Base-by-base conservation (phyloP, 2,888 invertebrate species). In the Syrista parreyssii region DNA sequence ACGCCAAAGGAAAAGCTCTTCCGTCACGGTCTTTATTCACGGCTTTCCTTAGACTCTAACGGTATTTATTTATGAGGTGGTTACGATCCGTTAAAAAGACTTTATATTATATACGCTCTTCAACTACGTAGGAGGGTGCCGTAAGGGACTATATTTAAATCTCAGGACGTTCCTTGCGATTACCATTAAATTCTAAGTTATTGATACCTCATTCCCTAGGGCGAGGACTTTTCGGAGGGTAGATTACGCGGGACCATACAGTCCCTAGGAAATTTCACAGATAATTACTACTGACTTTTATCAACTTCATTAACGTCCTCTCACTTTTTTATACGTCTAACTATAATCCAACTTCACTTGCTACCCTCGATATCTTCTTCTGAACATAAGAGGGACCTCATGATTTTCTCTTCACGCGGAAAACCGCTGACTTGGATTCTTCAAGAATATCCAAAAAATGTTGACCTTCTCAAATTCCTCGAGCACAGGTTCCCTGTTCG, bases 121-220 rank as follows among this genome's bases (percentile, higher is more conserved):
- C 74, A 74, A 23, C 30, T 30, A n/a, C 74, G 34, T 74, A 33
- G 34, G 33, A 33, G 74, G 36, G 74, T 74, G 34, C 30, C 74
- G 74, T 30, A 33, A 71, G 71, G 32, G 31, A 71, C 71, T 71
- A 71, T 32, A 71, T 71, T 71, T 32, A 32, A 71, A 71, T 71
- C 71, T 69, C 76, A 55, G 78, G 72, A 79, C 76, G 68, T 69
- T 73, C 75, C 69, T 68, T 69, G 30, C 74, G 68, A 74, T 78
- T 69, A 79, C 79, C 75, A 78, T 82, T 84, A 86, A 84, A 83
- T 80, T 84, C 79, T 82, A 80, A 85, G 79, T 86, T 86, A 86
- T 85, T 81, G 81, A 75, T 68, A 75, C 68, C 76, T 77, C 72
- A 68, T 74, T 76, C 78, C 68, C 75, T 32, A 32, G 74, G 35